Percentiles rank a stretch among this genome's conserved stretches.
Conservation (phyloP, 2,113 vertebrate genomes). For the Aptenodytes forsteri region DNA sequence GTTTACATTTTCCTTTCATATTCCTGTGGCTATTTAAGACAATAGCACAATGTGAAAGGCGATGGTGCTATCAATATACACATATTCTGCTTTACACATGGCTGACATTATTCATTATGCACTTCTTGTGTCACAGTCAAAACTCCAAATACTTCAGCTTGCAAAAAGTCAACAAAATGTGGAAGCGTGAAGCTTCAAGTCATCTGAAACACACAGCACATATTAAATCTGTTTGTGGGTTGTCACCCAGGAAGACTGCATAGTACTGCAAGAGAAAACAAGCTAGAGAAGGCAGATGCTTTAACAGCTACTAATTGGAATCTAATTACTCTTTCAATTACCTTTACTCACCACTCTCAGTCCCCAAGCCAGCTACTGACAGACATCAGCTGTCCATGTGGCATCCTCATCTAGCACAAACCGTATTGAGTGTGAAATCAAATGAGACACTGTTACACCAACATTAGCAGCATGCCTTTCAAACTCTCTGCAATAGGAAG, state of each 20-base stretch:
- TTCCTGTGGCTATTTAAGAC: neutral
- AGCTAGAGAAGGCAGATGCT: constrained; percentile 10
- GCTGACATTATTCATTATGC: neutral
- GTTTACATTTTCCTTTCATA: neutral
- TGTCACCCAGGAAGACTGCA: neutral
- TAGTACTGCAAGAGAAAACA: neutral
- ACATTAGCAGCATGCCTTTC: neutral
- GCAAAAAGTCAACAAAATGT: neutral
- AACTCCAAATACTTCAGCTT: neutral
- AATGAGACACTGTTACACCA: neutral
- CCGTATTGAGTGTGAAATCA: neutral
- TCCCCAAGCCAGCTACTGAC: constrained; percentile 18
- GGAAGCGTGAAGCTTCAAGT: neutral
- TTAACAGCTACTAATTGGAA: constrained; percentile 34
- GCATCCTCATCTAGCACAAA: neutral
- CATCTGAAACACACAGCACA: neutral
- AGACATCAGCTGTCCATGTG: neutral
- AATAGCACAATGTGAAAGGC: neutral
- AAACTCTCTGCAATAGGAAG: neutral
- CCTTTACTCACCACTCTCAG: neutral
- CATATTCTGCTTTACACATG: neutral
- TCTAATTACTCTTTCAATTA: constrained; percentile 39
- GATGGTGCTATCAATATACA: accelerated
- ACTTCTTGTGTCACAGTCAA: neutral
- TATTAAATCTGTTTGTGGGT: neutral